Conservation (phyloP, 2,888 invertebrate genomes). For the Lasioglossum oenotherae region DNA sequence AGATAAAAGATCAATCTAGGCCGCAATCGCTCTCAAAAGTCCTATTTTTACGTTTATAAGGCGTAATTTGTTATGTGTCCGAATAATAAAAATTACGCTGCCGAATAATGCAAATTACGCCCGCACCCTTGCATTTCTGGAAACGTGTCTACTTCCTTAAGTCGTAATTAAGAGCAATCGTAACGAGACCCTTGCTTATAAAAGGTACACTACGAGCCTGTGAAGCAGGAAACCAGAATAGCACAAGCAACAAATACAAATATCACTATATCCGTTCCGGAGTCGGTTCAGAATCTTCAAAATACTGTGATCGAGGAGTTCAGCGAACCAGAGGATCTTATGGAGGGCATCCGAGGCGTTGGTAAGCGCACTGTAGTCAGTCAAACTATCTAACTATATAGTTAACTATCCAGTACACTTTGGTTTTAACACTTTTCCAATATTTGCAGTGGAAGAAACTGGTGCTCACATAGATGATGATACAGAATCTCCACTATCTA, state of each 20-base stretch:
- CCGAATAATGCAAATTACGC: no score
- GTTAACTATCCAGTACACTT: neutral
- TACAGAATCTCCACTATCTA: conserved; percentile 77
- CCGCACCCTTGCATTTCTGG: no score
- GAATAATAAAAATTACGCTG: no score
- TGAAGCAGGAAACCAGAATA: conserved; percentile 80
- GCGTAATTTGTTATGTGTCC: no score
- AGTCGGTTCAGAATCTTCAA: conserved; percentile 77
- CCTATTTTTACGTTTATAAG: no score
- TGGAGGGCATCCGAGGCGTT: conserved; percentile 93
- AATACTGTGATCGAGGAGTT: conserved; percentile 90
- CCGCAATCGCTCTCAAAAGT: no score
- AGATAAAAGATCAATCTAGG: no score
- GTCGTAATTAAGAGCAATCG: neutral
- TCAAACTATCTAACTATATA: neutral
- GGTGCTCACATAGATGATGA: conserved; percentile 83
- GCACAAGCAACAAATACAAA: conserved; percentile 81
- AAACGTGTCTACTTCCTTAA: no score
- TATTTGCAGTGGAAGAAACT: conserved; percentile 80
- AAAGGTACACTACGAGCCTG: conserved; percentile 82
- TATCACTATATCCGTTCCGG: conserved; percentile 76
- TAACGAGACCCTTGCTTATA: neutral
- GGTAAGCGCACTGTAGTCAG: conserved; percentile 85
- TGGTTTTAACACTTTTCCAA: neutral
- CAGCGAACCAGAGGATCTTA: conserved; percentile 94